Evolutionary conservation across 2,888 invertebrate genomes (phyloP).

Genomic region (Parnassius smintheus): DNA sequence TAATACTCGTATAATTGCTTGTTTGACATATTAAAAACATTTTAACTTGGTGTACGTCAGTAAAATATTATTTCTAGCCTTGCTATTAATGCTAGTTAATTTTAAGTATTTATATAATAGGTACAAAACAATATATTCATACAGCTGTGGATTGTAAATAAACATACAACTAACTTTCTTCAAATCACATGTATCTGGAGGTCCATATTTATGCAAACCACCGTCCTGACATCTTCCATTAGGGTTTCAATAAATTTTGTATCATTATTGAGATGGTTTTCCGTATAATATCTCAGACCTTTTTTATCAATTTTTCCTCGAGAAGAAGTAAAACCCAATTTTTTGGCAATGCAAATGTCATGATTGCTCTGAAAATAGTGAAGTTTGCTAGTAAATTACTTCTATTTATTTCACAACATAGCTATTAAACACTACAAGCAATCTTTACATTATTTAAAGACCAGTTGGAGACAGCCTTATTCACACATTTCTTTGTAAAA

Average conservation of each 20-base stretch:
- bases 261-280: background rate
- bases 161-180: conserved; percentile 8
- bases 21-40: no score
- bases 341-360: conserved; percentile 11
- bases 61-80: no score
- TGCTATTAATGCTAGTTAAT: no score
- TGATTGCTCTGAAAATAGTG: conserved; percentile 8
- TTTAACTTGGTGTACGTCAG: no score
- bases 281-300: background rate
- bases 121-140: background rate
- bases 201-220: conserved; percentile 14
- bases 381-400: no score
- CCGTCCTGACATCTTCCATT: conserved; percentile 4
- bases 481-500: no score
- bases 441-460: no score
- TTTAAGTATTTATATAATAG: no score
- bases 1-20: no score
- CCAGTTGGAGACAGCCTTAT: no score
- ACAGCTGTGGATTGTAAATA: conserved; percentile 3
- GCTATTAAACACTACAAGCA: no score
- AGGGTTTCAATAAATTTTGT: background rate
- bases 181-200: conserved; percentile 6
- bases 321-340: conserved; percentile 3
- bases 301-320: conserved; percentile 11
- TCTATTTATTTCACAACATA: no score